Evolutionary conservation across 2,797 vertebrate genomes (phyloP).

Genomic region (Pseudocheirus occidentalis): DNA sequence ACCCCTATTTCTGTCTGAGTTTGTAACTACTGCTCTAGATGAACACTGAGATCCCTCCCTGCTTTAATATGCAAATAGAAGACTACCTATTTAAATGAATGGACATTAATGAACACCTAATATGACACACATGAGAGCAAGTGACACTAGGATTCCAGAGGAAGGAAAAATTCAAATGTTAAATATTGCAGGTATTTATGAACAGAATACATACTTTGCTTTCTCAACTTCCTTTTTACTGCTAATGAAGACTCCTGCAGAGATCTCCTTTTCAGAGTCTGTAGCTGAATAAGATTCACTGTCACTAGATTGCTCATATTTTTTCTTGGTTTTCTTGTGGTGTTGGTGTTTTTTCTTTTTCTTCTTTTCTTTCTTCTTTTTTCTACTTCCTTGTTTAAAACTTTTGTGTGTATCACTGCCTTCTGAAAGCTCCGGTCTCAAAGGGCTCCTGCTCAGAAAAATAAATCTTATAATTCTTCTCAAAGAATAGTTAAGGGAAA

Average conservation of each 20-base stretch:
- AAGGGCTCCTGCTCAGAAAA: slow-evolving; percentile 77
- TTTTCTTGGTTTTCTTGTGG: slow-evolving; percentile 85
- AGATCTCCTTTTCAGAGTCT: slow-evolving; percentile 59
- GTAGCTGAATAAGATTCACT: slow-evolving; percentile 84
- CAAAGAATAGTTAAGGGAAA: slow-evolving; percentile 31
- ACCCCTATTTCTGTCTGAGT: background rate
- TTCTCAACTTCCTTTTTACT: slow-evolving; percentile 72
- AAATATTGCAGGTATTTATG: background rate
- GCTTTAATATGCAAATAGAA: background rate
- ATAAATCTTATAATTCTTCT: slow-evolving; percentile 25
- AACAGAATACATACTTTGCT: slow-evolving; percentile 73
- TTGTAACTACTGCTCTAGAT: background rate
- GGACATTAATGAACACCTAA: background rate
- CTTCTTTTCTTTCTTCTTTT: slow-evolving; percentile 89
- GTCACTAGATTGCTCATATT: slow-evolving; percentile 78
- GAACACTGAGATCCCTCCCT: background rate
- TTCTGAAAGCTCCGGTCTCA: slow-evolving; percentile 78
- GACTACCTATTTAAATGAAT: background rate
- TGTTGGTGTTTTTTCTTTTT: slow-evolving; percentile 89
- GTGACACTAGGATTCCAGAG: background rate
- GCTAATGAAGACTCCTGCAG: slow-evolving; percentile 73
- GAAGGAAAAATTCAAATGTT: background rate
- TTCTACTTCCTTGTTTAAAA: slow-evolving; percentile 73
- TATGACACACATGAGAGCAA: background rate
- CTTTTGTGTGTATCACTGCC: slow-evolving; percentile 73